These are phyloP conservation scores for Ramphastos sulfuratus DNA, from an alignment of 2,113 vertebrate species.

Conservation along the genomic window DNA sequence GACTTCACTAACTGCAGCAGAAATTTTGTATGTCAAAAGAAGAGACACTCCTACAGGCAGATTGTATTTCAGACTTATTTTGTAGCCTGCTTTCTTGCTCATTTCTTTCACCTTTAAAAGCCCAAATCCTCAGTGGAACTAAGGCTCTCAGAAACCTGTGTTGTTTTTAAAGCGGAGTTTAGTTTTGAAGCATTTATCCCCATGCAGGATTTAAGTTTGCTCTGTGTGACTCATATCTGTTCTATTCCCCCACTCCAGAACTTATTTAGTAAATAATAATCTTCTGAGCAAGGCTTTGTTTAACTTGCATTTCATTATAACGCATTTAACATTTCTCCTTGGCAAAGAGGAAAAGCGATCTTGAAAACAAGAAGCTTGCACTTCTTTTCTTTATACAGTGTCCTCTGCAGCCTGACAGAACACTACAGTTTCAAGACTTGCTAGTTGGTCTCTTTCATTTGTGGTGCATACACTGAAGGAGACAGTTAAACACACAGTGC, in stretches of 20 bases:
- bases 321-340: background rate
- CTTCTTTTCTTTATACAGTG: background rate
- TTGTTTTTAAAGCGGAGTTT: background rate
- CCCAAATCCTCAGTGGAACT: background rate
- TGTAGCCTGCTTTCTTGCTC: background rate
- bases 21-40: conserved; percentile 3
- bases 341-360: background rate
- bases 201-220: conserved; percentile 14
- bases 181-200: conserved; percentile 14
- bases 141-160: background rate
- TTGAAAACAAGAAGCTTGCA: background rate
- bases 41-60: conserved; percentile 48
- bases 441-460: background rate
- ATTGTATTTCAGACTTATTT: background rate
- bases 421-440: background rate
- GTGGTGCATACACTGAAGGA: background rate
- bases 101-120: background rate
- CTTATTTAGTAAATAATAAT: conserved; percentile 46
- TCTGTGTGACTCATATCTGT: conserved; percentile 19
- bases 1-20: conserved; percentile 33
- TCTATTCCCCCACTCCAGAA: background rate
- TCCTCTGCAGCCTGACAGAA: background rate
- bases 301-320: background rate
- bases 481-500: background rate
- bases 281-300: background rate